A percentile compares a stretch with the other conserved stretches of the same genome.
phyloP scores from a whole-genome alignment of 64 coral and sea anemone species.

The Pachyseris speciosa region DNA sequence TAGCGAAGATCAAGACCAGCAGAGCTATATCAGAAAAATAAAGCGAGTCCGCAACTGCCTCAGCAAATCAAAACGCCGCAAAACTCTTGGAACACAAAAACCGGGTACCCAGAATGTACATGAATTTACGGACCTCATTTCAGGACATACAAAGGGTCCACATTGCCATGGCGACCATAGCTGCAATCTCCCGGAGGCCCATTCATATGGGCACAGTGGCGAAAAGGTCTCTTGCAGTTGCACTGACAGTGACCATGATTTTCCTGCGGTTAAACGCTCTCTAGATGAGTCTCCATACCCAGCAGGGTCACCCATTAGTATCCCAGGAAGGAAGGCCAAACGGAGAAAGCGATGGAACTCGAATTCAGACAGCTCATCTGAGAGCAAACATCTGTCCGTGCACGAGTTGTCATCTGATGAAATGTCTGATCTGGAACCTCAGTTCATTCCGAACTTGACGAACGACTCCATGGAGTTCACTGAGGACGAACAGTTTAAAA shows the following conservation, averaged over 20 bases:
- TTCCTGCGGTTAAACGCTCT: conserved; percentile 13
- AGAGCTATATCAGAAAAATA: conserved; percentile 28
- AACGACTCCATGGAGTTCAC: conserved; percentile 67
- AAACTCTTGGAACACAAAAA: conserved; percentile 61
- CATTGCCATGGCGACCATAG: background rate
- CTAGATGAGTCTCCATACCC: conserved; percentile 32
- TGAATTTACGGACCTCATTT: background rate
- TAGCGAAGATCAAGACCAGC: conserved; percentile 57
- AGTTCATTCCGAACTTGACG: conserved; percentile 72
- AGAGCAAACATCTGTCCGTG: conserved; percentile 23
- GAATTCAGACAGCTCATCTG: conserved; percentile 35
- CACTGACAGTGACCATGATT: conserved; percentile 62
- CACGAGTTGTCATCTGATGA: conserved; percentile 63
- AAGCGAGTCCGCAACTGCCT: conserved; percentile 73
- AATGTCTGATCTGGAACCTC: conserved; percentile 76
- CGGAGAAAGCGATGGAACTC: conserved; percentile 41
- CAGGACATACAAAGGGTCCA: background rate
- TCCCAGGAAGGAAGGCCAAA: conserved; percentile 14
- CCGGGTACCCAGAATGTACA: conserved; percentile 23
- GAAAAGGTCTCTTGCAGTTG: conserved; percentile 57
- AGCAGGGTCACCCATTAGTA: conserved; percentile 19
- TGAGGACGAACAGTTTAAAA: conserved; percentile 57
- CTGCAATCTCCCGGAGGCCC: background rate
- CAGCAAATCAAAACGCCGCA: conserved; percentile 78
- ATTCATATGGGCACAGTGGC: conserved; percentile 19